These are phyloP conservation scores for Himalopsyche anomala DNA, from an alignment of 2,888 invertebrate species.

Conservation along the genomic window DNA sequence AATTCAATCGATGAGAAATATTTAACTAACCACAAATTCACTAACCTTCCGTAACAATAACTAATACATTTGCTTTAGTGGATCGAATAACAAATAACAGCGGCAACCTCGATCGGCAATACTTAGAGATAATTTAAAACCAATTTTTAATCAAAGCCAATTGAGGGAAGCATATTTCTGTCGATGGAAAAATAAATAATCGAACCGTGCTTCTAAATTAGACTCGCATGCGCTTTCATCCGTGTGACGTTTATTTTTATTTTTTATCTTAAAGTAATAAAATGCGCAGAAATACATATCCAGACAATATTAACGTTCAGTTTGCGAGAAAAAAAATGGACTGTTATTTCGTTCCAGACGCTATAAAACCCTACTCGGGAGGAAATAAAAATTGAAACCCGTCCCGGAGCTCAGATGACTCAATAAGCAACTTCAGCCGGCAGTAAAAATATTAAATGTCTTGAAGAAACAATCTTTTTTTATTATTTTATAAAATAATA, in stretches of 20 bases:
- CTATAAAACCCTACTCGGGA: neutral
- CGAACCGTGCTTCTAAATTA: neutral
- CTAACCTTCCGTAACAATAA: no score
- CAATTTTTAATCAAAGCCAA: conserved; percentile 27
- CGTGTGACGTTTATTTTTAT: neutral
- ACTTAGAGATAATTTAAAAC: neutral
- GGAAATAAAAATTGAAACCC: conserved; percentile 9
- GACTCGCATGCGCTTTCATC: neutral
- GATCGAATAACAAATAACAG: neutral
- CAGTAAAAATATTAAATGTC: no score
- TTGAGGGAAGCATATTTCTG: neutral
- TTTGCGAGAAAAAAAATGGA: neutral
- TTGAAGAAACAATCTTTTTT: no score
- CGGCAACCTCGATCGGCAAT: neutral
- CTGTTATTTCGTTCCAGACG: conserved; percentile 27
- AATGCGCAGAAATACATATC: neutral
- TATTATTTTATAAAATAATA: no score
- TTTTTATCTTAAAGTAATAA: neutral
- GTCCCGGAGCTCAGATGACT: no score
- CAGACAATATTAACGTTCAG: conserved; percentile 11
- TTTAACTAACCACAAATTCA: no score
- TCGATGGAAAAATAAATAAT: neutral
- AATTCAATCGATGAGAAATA: no score
- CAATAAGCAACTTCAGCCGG: no score
- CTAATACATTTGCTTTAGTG: neutral